Conservation (phyloP, 2,888 invertebrate species). For the Pseudoips prasinana region DNA sequence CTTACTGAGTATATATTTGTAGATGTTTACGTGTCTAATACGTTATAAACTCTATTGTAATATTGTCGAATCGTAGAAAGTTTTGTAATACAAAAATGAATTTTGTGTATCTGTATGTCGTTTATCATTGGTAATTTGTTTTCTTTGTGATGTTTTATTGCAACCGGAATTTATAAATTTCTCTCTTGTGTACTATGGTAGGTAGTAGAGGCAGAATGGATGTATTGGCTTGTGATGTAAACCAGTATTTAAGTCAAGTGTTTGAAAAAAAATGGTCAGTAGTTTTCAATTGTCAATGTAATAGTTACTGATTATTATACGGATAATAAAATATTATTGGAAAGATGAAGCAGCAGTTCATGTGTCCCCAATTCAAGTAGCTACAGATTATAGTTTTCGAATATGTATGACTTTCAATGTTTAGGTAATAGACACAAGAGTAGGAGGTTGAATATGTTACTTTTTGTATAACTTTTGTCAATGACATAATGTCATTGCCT, state of each 20-base stretch:
- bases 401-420: too few relatives aligned
- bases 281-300: too few relatives aligned
- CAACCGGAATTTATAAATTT: conserved; percentile 32
- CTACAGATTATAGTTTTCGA: too few relatives aligned
- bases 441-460: too few relatives aligned
- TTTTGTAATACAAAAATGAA: conserved; percentile 31
- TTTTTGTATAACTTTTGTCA: too few relatives aligned
- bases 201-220: conserved; percentile 9
- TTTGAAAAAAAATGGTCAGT: too few relatives aligned
- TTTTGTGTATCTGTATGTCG: conserved; percentile 23
- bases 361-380: too few relatives aligned
- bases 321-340: too few relatives aligned
- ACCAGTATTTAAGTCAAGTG: conserved; percentile 15
- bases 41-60: conserved; percentile 41
- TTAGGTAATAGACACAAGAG: too few relatives aligned
- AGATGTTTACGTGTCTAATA: conserved; percentile 45
- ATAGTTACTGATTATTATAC: too few relatives aligned
- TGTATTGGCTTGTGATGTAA: conserved; percentile 22
- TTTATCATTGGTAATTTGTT: conserved; percentile 34
- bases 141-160: conserved; percentile 31
- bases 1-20: conserved; percentile 52
- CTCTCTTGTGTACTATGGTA: conserved; percentile 14
- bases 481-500: too few relatives aligned
- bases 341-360: too few relatives aligned
- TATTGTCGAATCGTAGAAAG: conserved; percentile 40